Percentiles rank a stretch among this genome's conserved stretches.
phyloP scores from a whole-genome alignment of 2,113 vertebrate species.

The Microcebus jonahi region DNA sequence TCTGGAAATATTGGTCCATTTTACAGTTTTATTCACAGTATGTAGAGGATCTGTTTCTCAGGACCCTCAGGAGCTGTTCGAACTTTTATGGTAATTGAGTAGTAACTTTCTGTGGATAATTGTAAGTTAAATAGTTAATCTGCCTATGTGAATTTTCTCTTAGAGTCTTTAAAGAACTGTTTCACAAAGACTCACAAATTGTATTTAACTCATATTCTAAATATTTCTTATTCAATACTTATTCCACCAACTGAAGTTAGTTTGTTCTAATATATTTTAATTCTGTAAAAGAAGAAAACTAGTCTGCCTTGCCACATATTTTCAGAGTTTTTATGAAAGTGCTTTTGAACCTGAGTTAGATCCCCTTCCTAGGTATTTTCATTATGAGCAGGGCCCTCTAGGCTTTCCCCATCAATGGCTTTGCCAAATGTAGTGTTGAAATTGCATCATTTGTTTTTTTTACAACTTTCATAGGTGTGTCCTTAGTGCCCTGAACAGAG shows the following conservation, averaged over 20 bases:
- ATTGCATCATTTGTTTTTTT: neutral
- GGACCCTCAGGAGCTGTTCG: neutral
- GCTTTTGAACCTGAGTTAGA: neutral
- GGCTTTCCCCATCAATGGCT: neutral
- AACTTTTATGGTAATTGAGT: neutral
- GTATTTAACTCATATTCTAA: neutral
- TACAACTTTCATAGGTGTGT: neutral
- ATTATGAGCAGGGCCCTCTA: neutral
- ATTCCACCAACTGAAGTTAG: neutral
- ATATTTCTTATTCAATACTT: neutral
- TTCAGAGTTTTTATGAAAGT: slow-evolving; percentile 26
- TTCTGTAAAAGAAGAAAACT: slow-evolving; percentile 26
- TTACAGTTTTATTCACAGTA: neutral
- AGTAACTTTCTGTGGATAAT: neutral
- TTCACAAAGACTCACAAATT: slow-evolving; percentile 13
- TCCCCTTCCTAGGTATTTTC: neutral
- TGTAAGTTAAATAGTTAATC: neutral
- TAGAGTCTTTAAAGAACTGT: neutral
- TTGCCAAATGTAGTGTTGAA: neutral
- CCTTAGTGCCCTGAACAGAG: neutral
- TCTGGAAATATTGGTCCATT: neutral
- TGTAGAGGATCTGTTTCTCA: neutral
- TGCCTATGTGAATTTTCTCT: neutral
- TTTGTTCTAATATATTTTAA: slow-evolving; percentile 48
- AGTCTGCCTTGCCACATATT: neutral